phyloP scores from a whole-genome alignment of 23 tunicate genomes.

The Pegea sp. region DNA sequence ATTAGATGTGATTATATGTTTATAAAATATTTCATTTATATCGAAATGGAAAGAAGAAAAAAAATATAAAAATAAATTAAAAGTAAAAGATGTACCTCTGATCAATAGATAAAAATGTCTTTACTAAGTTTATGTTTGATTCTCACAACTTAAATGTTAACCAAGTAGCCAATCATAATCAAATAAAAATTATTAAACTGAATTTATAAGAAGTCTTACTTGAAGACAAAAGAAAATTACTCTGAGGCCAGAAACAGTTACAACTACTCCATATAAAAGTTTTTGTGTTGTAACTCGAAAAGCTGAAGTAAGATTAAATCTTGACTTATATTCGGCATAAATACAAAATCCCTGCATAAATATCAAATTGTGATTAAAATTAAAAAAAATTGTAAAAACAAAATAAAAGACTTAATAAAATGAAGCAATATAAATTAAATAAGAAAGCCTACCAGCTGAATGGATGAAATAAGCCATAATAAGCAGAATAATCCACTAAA shows the following conservation, averaged over 20 bases:
- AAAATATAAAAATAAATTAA: no score
- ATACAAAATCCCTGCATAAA: constrained; percentile 37
- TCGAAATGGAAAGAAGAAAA: no score
- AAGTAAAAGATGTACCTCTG: no score
- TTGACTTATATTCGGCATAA: constrained; percentile 38
- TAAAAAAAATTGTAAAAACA: background rate
- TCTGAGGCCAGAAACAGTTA: constrained; percentile 37
- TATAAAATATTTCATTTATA: background rate
- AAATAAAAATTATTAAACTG: no score
- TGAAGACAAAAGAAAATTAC: constrained; percentile 55
- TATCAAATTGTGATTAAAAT: background rate
- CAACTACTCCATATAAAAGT: constrained; percentile 31
- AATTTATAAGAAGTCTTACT: constrained; percentile 15
- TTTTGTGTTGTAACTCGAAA: constrained; percentile 75
- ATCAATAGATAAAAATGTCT: no score
- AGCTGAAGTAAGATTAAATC: constrained; percentile 34
- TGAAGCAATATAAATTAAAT: background rate
- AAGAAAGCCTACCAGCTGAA: constrained; percentile 36
- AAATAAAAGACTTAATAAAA: background rate
- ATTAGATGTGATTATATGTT: background rate
- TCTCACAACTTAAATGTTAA: no score
- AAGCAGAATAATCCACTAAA: constrained; percentile 36
- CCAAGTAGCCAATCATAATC: no score
- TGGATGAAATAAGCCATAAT: constrained; percentile 18
- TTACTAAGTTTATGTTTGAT: no score